Percentiles rank a stretch among this genome's conserved stretches.
Evolutionary conservation across 2,113 vertebrate species (phyloP).

Genomic region (Pavo muticus): DNA sequence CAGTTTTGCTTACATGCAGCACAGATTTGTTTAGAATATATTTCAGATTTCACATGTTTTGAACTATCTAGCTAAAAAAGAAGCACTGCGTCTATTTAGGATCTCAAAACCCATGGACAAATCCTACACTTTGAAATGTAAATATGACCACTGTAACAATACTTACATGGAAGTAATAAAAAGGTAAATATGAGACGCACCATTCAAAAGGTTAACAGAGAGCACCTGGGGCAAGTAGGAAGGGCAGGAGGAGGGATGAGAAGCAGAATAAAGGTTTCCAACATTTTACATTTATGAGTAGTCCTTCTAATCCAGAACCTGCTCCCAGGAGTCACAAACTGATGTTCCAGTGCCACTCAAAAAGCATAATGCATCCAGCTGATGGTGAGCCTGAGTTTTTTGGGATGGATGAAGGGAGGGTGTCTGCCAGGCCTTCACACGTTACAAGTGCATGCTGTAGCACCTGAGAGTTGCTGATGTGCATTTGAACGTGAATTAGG

Average conservation of each 20-base stretch:
- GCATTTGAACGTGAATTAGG: not conserved
- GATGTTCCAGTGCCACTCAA: not conserved
- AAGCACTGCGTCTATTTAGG: not conserved
- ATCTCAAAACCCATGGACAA: not conserved
- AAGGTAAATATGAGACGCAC: not conserved
- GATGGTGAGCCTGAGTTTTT: rapidly evolving
- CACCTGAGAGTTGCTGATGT: not conserved
- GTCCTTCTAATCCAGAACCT: not conserved
- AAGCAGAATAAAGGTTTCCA: not conserved
- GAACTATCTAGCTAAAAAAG: not conserved
- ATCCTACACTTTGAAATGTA: not conserved
- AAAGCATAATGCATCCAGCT: not conserved
- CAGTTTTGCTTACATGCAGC: not conserved
- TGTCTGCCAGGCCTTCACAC: not conserved
- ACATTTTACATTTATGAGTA: not conserved
- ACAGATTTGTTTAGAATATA: not conserved
- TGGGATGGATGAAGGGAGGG: not conserved
- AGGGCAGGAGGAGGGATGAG: not conserved
- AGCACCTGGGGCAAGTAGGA: not conserved
- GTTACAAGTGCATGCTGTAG: not conserved
- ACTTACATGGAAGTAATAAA: not conserved
- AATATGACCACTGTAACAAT: not conserved
- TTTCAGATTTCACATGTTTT: not conserved
- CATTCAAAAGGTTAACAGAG: not conserved
- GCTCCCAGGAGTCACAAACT: not conserved